Evolutionary conservation across 1,140 invertebrate genomes (phyloP).

Genomic region (Drosophila lowei): DNA sequence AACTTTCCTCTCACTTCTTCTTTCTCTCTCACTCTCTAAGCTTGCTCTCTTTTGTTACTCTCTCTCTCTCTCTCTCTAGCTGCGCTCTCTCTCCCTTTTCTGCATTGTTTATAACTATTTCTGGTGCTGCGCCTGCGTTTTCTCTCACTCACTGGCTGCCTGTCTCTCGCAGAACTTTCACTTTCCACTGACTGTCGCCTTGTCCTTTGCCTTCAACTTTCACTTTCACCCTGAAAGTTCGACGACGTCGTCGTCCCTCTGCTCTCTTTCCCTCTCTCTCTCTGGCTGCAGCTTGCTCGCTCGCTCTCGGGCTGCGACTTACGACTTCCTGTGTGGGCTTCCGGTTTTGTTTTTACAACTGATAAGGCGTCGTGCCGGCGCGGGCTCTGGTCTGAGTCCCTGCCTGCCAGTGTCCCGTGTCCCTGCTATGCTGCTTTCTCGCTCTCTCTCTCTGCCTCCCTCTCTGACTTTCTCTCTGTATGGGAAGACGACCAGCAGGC

Average conservation of each 20-base stretch:
- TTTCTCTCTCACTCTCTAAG: slow-evolving; percentile 15
- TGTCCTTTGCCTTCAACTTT: slow-evolving; percentile 78
- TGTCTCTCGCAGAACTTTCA: slow-evolving; percentile 55
- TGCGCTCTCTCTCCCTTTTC: slow-evolving; percentile 6
- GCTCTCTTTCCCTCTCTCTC: slow-evolving; percentile 18
- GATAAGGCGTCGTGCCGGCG: slow-evolving; percentile 74
- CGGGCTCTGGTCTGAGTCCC: slow-evolving; percentile 9
- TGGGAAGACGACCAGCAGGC: slow-evolving; percentile 73
- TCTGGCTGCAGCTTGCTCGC: slow-evolving; percentile 22
- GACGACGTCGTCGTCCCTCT: slow-evolving; percentile 51
- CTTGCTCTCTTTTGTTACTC: slow-evolving; percentile 8
- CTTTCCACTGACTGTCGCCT: slow-evolving; percentile 60
- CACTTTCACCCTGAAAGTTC: slow-evolving; percentile 77
- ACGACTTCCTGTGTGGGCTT: slow-evolving; percentile 76
- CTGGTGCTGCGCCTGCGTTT: slow-evolving; percentile 39
- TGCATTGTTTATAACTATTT: slow-evolving; percentile 64
- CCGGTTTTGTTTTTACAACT: slow-evolving; percentile 81
- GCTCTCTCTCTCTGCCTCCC: slow-evolving; percentile 3
- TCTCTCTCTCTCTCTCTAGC: background rate
- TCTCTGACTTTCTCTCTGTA: slow-evolving; percentile 17
- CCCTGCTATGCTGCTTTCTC: slow-evolving; percentile 53
- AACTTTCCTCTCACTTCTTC: slow-evolving; percentile 10
- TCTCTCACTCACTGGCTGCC: background rate
- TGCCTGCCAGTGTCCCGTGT: background rate
- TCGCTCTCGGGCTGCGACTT: slow-evolving; percentile 18